Conservation (phyloP, 2,888 invertebrate species). For the Eupsilia transversa region DNA sequence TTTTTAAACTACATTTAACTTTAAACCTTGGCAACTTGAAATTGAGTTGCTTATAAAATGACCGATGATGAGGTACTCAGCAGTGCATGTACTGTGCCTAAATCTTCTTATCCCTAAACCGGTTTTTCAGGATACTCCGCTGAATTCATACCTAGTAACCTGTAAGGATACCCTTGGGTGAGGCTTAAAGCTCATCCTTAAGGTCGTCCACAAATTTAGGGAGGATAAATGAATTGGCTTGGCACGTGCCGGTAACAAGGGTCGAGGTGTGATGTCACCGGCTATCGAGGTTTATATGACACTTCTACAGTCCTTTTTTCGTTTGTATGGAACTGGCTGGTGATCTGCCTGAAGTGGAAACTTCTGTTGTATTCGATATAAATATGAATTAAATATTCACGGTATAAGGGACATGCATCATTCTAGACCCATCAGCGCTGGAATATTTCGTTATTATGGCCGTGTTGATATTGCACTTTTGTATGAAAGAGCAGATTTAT, state of each 20-base stretch:
- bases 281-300: constrained; percentile 33
- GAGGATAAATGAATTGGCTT: constrained; percentile 59
- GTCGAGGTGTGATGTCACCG: constrained; percentile 47
- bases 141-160: constrained; percentile 20
- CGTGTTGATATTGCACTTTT: no score
- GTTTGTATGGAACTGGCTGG: background rate
- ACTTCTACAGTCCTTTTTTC: background rate
- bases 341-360: background rate
- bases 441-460: no score
- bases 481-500: no score
- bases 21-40: background rate
- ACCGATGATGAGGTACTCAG: background rate
- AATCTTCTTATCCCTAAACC: background rate
- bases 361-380: background rate
- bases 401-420: background rate
- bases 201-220: constrained; percentile 45
- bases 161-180: constrained; percentile 28
- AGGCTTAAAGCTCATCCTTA: constrained; percentile 41
- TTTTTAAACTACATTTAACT: background rate
- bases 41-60: background rate
- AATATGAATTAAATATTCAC: background rate
- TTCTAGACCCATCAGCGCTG: background rate
- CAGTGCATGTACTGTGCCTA: background rate
- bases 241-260: constrained; percentile 49
- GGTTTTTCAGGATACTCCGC: constrained; percentile 17